phyloP scores from a whole-genome alignment of 2,888 invertebrate species.

The Nowickia ferox region DNA sequence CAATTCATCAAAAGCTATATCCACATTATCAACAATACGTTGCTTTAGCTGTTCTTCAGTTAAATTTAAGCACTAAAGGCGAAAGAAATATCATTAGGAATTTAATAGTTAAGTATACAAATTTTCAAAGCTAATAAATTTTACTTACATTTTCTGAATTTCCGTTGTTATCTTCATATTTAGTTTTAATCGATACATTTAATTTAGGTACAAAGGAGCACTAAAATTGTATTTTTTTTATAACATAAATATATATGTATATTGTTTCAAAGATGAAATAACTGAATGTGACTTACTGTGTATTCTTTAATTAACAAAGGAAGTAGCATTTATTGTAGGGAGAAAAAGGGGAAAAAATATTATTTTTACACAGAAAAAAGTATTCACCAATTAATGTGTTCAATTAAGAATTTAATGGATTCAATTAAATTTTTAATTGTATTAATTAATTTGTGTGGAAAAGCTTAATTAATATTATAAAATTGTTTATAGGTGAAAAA shows the following conservation, averaged over 20 bases:
- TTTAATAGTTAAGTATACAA: not conserved
- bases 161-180: conserved; percentile 95
- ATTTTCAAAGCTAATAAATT: not conserved
- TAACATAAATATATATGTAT: conserved; percentile 78
- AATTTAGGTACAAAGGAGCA: conserved; percentile 96
- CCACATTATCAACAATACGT: conserved; percentile 90
- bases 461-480: no score
- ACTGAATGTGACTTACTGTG: conserved; percentile 86
- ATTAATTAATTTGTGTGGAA: no score
- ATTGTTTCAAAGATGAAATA: conserved; percentile 28
- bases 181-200: conserved; percentile 92
- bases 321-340: not conserved
- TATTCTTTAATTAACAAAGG: conserved; percentile 85
- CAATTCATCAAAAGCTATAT: conserved; percentile 94
- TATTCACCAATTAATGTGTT: not conserved
- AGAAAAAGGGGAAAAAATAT: conserved; percentile 29
- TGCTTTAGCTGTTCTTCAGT: conserved; percentile 88
- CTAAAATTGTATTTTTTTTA: conserved; percentile 83
- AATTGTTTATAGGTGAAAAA: no score
- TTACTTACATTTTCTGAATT: conserved; percentile 92
- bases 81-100: not conserved
- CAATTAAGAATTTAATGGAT: no score
- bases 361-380: not conserved
- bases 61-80: conserved; percentile 89
- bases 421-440: no score